Base-by-base conservation (phyloP, 92 coral and sea anemone species). In the Zoanthus gigantus region DNA sequence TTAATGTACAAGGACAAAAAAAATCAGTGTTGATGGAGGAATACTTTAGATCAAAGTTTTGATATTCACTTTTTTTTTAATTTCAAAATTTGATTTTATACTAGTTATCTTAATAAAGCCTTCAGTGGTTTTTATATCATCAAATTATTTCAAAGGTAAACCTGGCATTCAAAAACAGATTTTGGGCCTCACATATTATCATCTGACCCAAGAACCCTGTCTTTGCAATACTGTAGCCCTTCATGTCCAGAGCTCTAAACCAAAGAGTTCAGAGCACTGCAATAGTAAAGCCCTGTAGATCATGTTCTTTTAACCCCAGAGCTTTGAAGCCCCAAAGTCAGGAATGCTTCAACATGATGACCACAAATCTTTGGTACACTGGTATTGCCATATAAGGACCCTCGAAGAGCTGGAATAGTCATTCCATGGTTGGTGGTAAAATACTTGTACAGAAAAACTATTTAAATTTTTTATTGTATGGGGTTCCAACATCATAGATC, bases 371-470 rank as follows among this genome's bases (percentile, higher is more conserved):
- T 29, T 71, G 50, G 47, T 71, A 71, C 47, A 71, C n/a, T 44
- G 16, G 10, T 71, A 37, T 71, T 71, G 76, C 10, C 14, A 71
- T 37, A 71, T 11, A 44, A 37, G 76, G 50, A 71, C 52, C 76
- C 76, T 37, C 47, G 13, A 44, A 16, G 76, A 17, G 44, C 76
- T 71, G 48, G 76, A 71, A 71, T 37, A 71, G 34, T 71, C 76
- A 71, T 71, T 71, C 48, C 48, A 71, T 71, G 76, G 76, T 71
- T 61, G 48, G 76, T 32, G 76, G n/a, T 44, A 71, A 71, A 71
- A 30, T 71, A 71, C 76, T 32, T 71, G 76, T 71, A 71, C 76
- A 71, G 34, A 71, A 69, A 69, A 69, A 69, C 74, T 69, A 71
- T 71, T 9, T 50, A 50, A 2, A 50, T 50, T 71, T 71, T 30